phyloP scores from a whole-genome alignment of 2,113 vertebrate genomes.

The Eolophus roseicapilla region DNA sequence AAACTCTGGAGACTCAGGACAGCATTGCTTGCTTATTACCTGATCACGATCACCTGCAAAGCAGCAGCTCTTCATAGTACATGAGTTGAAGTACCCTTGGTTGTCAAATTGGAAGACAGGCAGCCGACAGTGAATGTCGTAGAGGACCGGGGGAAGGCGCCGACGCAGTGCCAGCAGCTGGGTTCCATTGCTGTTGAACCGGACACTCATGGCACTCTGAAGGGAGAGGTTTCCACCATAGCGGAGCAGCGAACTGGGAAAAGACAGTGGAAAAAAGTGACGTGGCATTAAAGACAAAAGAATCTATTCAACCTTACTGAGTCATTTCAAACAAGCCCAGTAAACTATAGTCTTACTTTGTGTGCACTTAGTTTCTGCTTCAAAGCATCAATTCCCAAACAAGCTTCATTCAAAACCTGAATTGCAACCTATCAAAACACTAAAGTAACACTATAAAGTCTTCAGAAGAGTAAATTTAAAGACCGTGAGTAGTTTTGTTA shows the following conservation, averaged over 20 bases:
- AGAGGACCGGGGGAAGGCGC: slow-evolving; percentile 93
- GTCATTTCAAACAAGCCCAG: neutral
- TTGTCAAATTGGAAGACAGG: slow-evolving; percentile 99
- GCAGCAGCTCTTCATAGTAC: slow-evolving; percentile 99
- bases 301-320: neutral
- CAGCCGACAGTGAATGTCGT: slow-evolving; percentile 95
- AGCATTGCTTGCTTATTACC: slow-evolving; percentile 68
- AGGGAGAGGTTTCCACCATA: slow-evolving; percentile 95
- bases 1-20: neutral
- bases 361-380: neutral
- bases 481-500: neutral
- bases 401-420: neutral
- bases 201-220: slow-evolving; percentile 97
- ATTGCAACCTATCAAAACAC: neutral
- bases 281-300: neutral
- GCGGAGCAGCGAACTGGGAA: slow-evolving; percentile 87
- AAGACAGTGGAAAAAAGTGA: neutral
- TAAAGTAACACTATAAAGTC: neutral
- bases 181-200: slow-evolving; percentile 96
- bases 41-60: slow-evolving; percentile 97
- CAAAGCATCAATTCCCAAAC: neutral
- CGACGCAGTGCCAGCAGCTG: slow-evolving; percentile 93
- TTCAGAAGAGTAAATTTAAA: neutral
- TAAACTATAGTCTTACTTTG: neutral
- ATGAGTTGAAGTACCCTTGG: slow-evolving; percentile 99